A percentile compares a stretch with the other conserved stretches of the same genome.
These are phyloP conservation scores for Mola mola DNA, from an alignment of 2,113 vertebrate genomes.

Conservation along the genomic window DNA sequence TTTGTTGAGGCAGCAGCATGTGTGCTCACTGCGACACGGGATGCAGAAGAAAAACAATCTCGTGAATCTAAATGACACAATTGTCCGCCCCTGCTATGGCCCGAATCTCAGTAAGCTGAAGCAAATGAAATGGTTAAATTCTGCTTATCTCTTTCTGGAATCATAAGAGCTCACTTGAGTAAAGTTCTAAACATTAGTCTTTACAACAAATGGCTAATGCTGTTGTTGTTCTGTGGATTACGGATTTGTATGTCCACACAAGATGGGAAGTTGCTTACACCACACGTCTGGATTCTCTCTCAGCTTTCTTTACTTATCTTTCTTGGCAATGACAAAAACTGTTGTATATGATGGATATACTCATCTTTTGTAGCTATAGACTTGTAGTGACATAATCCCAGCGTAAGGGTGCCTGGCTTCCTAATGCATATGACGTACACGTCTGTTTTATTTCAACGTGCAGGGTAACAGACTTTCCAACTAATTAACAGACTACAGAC, in stretches of 20 bases:
- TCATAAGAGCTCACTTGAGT: too few relatives aligned
- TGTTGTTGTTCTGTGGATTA: background rate
- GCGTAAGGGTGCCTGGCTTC: background rate
- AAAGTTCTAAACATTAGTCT: too few relatives aligned
- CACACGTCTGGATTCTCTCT: background rate
- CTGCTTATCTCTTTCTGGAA: too few relatives aligned
- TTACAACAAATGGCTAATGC: background rate
- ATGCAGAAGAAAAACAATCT: conserved; percentile 20
- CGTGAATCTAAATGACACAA: conserved; percentile 1
- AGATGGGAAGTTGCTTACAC: background rate
- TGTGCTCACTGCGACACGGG: conserved; percentile 17
- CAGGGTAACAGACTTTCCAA: background rate
- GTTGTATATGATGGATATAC: background rate
- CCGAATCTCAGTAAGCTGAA: background rate
- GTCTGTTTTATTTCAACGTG: background rate
- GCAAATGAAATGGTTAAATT: background rate
- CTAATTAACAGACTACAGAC: background rate
- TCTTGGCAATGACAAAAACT: conserved; percentile 7
- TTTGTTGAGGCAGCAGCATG: conserved; percentile 16
- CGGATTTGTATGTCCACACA: background rate
- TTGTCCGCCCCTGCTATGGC: background rate
- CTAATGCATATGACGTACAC: background rate
- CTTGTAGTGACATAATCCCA: background rate
- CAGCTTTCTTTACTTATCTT: conserved; percentile 7
- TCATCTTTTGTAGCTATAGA: background rate